Evolutionary conservation across 2,888 invertebrate genomes (phyloP).

Genomic region (Emmelina monodactyla): DNA sequence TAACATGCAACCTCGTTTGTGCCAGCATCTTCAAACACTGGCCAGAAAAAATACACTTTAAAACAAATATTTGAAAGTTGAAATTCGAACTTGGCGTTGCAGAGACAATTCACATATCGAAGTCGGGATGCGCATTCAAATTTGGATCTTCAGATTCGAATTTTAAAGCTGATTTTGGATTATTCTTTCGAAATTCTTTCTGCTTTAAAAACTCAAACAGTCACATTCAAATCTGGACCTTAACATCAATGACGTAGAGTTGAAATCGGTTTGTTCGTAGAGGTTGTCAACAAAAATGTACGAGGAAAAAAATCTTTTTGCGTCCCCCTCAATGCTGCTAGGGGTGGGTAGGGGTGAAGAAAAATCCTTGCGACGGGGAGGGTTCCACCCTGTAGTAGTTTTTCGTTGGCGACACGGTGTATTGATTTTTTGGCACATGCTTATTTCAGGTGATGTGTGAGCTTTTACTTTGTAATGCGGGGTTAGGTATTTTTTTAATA

Average conservation of each 20-base stretch:
- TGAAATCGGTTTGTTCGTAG: conserved; percentile 16
- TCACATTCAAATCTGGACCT: conserved; percentile 8
- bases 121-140: too few relatives aligned
- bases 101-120: too few relatives aligned
- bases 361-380: conserved; percentile 39
- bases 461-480: conserved; percentile 1
- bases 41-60: too few relatives aligned
- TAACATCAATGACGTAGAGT: conserved; percentile 15
- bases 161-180: too few relatives aligned
- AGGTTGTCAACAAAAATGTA: conserved; percentile 51
- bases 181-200: too few relatives aligned
- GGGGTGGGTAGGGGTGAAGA: conserved; percentile 43
- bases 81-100: neutral
- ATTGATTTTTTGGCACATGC: conserved; percentile 61
- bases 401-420: conserved; percentile 62
- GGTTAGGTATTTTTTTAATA: neutral
- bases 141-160: too few relatives aligned
- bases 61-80: neutral
- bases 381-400: conserved; percentile 51
- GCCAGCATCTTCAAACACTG: conserved; percentile 31
- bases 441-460: conserved; percentile 36
- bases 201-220: too few relatives aligned
- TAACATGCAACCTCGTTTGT: conserved; percentile 46
- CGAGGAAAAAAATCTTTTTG: conserved; percentile 58
- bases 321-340: conserved; percentile 45